These are phyloP conservation scores for Mungos mungo DNA, from an alignment of 2,113 vertebrate genomes.

Conservation along the genomic window DNA sequence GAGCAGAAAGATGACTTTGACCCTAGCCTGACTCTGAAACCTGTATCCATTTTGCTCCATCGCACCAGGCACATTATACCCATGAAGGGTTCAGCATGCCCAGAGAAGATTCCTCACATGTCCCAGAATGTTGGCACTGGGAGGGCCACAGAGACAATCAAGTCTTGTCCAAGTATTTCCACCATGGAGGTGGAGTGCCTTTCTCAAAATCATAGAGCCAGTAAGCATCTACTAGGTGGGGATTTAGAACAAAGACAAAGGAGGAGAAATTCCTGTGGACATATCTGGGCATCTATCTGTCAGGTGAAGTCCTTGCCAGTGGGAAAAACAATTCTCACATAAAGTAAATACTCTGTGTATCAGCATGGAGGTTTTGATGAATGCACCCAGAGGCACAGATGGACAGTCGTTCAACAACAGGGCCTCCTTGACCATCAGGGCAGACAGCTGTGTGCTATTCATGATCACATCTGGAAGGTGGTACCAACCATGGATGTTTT, in stretches of 20 bases:
- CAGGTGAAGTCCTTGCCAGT: neutral
- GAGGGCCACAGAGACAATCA: neutral
- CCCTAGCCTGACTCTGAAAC: neutral
- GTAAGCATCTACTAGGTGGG: neutral
- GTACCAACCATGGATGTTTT: neutral
- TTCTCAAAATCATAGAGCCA: neutral
- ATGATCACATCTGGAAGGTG: neutral
- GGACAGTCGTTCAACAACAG: too few relatives aligned
- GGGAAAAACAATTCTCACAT: neutral
- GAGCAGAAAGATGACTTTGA: neutral
- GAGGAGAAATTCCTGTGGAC: neutral
- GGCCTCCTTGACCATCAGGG: neutral
- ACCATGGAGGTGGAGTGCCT: neutral
- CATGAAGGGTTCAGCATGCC: neutral
- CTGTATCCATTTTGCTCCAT: neutral
- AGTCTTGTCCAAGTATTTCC: neutral
- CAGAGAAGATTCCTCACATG: neutral
- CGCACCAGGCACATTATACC: neutral
- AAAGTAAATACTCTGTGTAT: neutral
- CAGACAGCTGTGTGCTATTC: neutral
- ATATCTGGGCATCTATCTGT: neutral
- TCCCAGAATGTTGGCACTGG: neutral
- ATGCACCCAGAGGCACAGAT: neutral
- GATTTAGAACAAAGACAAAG: slow-evolving; percentile 23
- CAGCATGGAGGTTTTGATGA: neutral